Conservation (phyloP, 2,888 invertebrate genomes). For the Drosophila cracens region DNA sequence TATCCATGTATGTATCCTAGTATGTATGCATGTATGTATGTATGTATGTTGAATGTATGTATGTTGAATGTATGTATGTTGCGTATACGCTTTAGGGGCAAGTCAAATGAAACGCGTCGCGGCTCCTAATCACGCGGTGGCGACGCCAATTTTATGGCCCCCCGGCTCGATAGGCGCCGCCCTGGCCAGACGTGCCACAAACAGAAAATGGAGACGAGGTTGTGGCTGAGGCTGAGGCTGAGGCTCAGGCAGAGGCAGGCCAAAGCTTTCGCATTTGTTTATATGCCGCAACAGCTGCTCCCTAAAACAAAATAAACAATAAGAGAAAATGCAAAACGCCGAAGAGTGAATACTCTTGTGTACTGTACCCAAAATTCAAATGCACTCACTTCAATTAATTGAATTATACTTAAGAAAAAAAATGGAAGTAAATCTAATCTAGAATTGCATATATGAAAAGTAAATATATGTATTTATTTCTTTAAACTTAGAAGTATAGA, state of each 20-base stretch:
- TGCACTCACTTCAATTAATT: background rate
- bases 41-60: background rate
- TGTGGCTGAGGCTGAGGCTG: background rate
- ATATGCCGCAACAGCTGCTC: conserved; percentile 70
- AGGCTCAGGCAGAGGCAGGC: background rate
- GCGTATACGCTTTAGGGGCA: conserved; percentile 46
- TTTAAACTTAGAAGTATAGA: too few species aligned
- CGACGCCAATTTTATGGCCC: conserved; percentile 67
- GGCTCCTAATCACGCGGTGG: conserved; percentile 65
- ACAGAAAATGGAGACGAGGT: conserved; percentile 24
- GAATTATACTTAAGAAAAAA: too few species aligned
- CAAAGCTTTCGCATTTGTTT: conserved; percentile 49
- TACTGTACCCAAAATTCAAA: background rate
- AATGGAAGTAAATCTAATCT: too few species aligned
- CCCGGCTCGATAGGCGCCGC: conserved; percentile 62
- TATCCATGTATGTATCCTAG: background rate
- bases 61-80: conserved; percentile 4
- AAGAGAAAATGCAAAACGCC: background rate
- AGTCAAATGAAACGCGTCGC: conserved; percentile 67
- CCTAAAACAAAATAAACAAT: conserved; percentile 10
- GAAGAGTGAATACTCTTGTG: background rate
- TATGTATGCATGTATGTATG: background rate
- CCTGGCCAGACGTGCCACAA: conserved; percentile 55
- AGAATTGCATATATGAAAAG: background rate
- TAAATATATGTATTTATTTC: background rate